phyloP scores from a whole-genome alignment of 1,140 invertebrate genomes.

The Spodoptera frugiperda region DNA sequence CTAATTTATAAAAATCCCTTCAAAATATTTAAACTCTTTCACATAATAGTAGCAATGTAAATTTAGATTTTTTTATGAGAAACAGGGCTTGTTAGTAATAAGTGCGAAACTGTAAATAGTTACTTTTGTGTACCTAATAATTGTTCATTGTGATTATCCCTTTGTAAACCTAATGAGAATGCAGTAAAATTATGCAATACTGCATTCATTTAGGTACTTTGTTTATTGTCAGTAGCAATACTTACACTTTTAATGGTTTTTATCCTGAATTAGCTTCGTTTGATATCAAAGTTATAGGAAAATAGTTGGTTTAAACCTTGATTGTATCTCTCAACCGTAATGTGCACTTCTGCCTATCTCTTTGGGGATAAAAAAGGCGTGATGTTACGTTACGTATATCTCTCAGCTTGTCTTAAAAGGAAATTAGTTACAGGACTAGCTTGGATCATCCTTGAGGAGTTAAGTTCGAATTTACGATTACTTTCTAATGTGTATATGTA shows the following conservation, averaged over 20 bases:
- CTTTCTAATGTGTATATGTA: conserved; percentile 75
- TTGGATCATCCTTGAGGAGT: conserved; percentile 55
- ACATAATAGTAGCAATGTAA: conserved; percentile 29
- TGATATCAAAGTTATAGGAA: neutral
- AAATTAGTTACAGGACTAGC: conserved; percentile 20
- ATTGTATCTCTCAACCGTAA: neutral
- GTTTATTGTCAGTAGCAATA: neutral
- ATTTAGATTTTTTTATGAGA: conserved; percentile 49
- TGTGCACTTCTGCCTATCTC: too few species aligned
- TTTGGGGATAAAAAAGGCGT: too few species aligned
- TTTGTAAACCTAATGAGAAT: conserved; percentile 38
- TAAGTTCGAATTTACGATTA: conserved; percentile 84
- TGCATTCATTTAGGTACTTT: conserved; percentile 5
- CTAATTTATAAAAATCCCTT: conserved; percentile 13
- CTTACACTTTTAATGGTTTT: neutral
- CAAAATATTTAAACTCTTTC: conserved; percentile 3
- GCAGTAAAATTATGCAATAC: neutral
- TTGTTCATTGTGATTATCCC: conserved; percentile 52
- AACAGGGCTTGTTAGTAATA: conserved; percentile 61
- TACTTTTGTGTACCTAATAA: conserved; percentile 42
- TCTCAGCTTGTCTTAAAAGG: neutral
- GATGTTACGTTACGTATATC: too few species aligned
- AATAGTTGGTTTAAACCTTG: neutral
- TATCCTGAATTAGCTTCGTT: neutral
- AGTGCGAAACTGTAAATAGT: conserved; percentile 58